Evolutionary conservation across 2,797 vertebrate genomes (phyloP).

Genomic region (Spizella passerina): DNA sequence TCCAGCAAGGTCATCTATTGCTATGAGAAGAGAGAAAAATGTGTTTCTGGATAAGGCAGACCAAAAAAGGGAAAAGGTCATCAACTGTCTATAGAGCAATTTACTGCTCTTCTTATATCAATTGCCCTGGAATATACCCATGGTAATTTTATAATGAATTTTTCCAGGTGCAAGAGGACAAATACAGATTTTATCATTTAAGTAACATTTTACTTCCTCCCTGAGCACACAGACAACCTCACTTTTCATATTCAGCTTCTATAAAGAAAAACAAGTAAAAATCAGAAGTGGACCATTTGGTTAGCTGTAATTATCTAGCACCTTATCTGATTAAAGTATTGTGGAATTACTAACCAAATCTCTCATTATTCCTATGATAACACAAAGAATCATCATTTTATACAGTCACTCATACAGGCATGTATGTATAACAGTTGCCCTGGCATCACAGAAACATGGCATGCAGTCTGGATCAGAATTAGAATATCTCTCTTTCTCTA

Average conservation of each 20-base stretch:
- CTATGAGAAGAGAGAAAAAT: background rate
- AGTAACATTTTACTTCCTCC: background rate
- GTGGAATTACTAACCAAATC: conserved; percentile 28
- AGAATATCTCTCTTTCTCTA: background rate
- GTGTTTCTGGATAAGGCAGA: background rate
- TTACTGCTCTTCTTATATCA: background rate
- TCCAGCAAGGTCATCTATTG: background rate
- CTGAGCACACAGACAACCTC: background rate
- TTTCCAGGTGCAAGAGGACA: background rate
- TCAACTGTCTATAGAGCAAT: background rate
- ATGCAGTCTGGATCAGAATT: background rate
- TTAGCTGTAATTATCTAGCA: conserved; percentile 13
- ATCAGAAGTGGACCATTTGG: background rate
- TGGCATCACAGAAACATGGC: background rate
- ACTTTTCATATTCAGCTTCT: background rate
- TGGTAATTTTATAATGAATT: background rate
- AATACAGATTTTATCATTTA: background rate
- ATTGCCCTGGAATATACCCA: background rate
- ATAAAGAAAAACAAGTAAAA: background rate
- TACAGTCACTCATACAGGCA: background rate
- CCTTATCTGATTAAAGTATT: conserved; percentile 34
- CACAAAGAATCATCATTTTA: background rate
- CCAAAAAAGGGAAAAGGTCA: background rate
- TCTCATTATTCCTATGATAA: background rate
- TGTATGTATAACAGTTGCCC: background rate